A percentile compares a stretch with the other conserved stretches of the same genome.
Conservation (phyloP, 1,140 invertebrate species). For the Hycleus phaleratus region DNA sequence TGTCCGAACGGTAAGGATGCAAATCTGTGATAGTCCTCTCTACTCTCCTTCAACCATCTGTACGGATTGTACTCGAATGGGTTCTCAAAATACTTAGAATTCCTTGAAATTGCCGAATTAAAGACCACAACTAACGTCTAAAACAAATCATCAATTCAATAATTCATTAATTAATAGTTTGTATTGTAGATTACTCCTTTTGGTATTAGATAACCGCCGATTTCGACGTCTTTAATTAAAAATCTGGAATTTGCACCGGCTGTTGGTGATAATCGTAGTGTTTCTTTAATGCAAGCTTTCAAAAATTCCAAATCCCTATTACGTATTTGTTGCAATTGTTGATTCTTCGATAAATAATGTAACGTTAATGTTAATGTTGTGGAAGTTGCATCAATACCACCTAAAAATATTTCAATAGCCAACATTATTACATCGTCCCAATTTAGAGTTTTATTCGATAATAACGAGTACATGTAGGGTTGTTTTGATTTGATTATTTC, state of each 20-base stretch:
- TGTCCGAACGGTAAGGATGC: slow-evolving; percentile 73
- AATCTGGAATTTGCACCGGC: slow-evolving; percentile 44
- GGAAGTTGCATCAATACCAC: slow-evolving; percentile 40
- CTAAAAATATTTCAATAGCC: slow-evolving; percentile 39
- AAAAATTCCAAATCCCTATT: slow-evolving; percentile 42
- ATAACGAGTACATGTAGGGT: slow-evolving; percentile 33
- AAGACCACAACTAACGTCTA: slow-evolving; percentile 44
- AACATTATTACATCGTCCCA: slow-evolving; percentile 35
- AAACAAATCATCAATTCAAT: slow-evolving; percentile 9
- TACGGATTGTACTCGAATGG: slow-evolving; percentile 43
- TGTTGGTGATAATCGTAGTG: slow-evolving; percentile 47
- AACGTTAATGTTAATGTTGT: slow-evolving; percentile 31
- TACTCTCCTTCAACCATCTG: slow-evolving; percentile 43
- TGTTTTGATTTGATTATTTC: slow-evolving; percentile 20
- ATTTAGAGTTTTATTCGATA: slow-evolving; percentile 30
- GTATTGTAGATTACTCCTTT: slow-evolving; percentile 36
- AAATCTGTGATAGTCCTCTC: slow-evolving; percentile 50
- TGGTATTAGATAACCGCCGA: slow-evolving; percentile 44
- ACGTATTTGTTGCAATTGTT: slow-evolving; percentile 23
- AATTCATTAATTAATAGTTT: no score
- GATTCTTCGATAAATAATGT: slow-evolving; percentile 30
- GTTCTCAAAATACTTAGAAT: slow-evolving; percentile 42
- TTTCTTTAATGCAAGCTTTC: slow-evolving; percentile 62
- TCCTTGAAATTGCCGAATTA: slow-evolving; percentile 39
- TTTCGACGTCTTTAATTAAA: slow-evolving; percentile 37